Conservation (phyloP, 1,140 invertebrate species). For the Asbolus verrucosus region DNA sequence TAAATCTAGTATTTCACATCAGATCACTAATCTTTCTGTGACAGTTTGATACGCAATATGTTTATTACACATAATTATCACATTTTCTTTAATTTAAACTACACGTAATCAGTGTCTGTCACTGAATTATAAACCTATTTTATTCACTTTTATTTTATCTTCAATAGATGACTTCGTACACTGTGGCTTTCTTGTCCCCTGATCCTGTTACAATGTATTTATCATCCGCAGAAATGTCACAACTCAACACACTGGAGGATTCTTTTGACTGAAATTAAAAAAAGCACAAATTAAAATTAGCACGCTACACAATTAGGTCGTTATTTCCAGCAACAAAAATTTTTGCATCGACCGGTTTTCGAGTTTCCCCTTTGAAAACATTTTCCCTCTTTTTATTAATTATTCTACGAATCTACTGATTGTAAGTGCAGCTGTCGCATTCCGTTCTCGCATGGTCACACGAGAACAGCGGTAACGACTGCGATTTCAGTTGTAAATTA, state of each 20-base stretch:
- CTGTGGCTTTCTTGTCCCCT: slow-evolving; percentile 98
- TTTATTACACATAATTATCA: slow-evolving; percentile 63
- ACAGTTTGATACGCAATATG: slow-evolving; percentile 37
- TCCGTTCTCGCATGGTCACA: too few relatives aligned
- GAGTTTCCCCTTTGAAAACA: too few relatives aligned
- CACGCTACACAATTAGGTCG: too few relatives aligned
- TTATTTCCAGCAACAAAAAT: too few relatives aligned
- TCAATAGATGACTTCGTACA: slow-evolving; percentile 98
- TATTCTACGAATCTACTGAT: too few relatives aligned
- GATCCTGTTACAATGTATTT: slow-evolving; percentile 99
- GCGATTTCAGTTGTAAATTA: too few relatives aligned
- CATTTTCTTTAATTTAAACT: slow-evolving; percentile 56
- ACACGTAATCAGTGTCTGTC: slow-evolving; percentile 34
- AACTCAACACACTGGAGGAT: slow-evolving; percentile 97
- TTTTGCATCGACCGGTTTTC: too few relatives aligned
- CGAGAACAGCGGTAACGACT: too few relatives aligned
- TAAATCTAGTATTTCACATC: slow-evolving; percentile 51
- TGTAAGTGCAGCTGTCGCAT: too few relatives aligned
- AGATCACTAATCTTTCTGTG: slow-evolving; percentile 56
- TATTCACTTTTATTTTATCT: too few relatives aligned
- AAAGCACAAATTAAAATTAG: slow-evolving; percentile 58
- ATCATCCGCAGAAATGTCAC: slow-evolving; percentile 98
- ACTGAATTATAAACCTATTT: slow-evolving; percentile 22
- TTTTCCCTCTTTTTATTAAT: too few relatives aligned
- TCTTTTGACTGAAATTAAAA: slow-evolving; percentile 94